These are phyloP conservation scores for Cephalopholis sonnerati DNA, from an alignment of 2,113 vertebrate genomes.

Conservation along the genomic window DNA sequence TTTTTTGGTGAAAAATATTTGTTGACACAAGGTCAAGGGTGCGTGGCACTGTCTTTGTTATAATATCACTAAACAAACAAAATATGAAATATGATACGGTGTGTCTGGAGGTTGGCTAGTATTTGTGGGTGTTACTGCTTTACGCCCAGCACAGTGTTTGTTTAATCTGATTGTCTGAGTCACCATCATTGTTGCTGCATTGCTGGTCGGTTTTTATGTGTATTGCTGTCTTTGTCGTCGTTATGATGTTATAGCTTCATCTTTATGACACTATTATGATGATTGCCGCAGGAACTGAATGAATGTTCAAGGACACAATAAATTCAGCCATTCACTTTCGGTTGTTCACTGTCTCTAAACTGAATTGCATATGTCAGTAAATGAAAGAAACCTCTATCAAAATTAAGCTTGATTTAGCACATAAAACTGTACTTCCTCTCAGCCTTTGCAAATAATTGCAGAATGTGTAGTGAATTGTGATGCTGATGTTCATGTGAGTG, in stretches of 20 bases:
- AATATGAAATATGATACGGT: not conserved
- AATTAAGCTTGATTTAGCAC: not conserved
- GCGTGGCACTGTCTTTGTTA: not conserved
- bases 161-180: not conserved
- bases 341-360: not conserved
- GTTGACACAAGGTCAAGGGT: not conserved
- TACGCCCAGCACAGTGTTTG: not conserved
- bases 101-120: not conserved
- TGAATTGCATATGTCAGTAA: not conserved
- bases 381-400: not conserved
- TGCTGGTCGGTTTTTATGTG: not conserved
- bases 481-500: not conserved
- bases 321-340: not conserved
- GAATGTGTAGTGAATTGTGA: not conserved
- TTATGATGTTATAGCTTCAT: not conserved
- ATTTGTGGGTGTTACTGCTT: not conserved
- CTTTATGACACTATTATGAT: not conserved
- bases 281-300: not conserved
- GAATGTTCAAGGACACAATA: not conserved
- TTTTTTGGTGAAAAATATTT: conserved; percentile 24
- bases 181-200: not conserved
- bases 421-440: not conserved
- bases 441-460: not conserved
- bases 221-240: not conserved
- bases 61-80: not conserved